phyloP scores from a whole-genome alignment of 1,140 invertebrate genomes.

The Leptopilina clavipes region DNA sequence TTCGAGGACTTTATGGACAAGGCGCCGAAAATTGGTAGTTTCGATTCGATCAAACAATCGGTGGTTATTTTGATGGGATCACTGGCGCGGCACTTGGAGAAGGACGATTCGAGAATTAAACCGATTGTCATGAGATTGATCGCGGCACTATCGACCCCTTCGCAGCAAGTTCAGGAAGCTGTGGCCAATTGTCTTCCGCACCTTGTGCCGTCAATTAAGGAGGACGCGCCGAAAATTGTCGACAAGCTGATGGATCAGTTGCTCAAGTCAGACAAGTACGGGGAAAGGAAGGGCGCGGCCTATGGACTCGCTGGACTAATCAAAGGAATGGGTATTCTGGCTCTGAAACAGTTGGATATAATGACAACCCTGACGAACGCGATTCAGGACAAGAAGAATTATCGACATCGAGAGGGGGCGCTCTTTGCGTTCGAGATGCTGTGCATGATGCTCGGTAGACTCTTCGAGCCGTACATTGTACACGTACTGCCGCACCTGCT shows the following conservation, averaged over 20 bases:
- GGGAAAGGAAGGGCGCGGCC: slow-evolving; percentile 94
- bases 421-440: slow-evolving; percentile 98
- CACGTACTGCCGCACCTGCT: slow-evolving; percentile 96
- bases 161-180: slow-evolving; percentile 97
- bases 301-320: slow-evolving; percentile 93
- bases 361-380: slow-evolving; percentile 95
- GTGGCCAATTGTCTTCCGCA: slow-evolving; percentile 97
- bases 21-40: slow-evolving; percentile 91
- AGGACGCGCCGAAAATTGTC: slow-evolving; percentile 91
- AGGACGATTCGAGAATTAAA: slow-evolving; percentile 89
- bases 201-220: slow-evolving; percentile 92
- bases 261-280: slow-evolving; percentile 95
- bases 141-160: slow-evolving; percentile 94
- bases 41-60: slow-evolving; percentile 94
- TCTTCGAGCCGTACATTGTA: slow-evolving; percentile 99
- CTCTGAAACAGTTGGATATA: slow-evolving; percentile 95
- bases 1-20: slow-evolving; percentile 94
- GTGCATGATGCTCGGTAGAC: slow-evolving; percentile 93
- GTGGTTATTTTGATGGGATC: slow-evolving; percentile 98
- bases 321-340: slow-evolving; percentile 96
- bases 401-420: slow-evolving; percentile 93
- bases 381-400: slow-evolving; percentile 98
- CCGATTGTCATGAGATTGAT: slow-evolving; percentile 95
- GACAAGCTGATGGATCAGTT: slow-evolving; percentile 91
- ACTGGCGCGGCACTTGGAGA: slow-evolving; percentile 94